A percentile compares a stretch with the other conserved stretches of the same genome.
phyloP scores from a whole-genome alignment of 1,140 invertebrate genomes.

The Phthorimaea operculella region DNA sequence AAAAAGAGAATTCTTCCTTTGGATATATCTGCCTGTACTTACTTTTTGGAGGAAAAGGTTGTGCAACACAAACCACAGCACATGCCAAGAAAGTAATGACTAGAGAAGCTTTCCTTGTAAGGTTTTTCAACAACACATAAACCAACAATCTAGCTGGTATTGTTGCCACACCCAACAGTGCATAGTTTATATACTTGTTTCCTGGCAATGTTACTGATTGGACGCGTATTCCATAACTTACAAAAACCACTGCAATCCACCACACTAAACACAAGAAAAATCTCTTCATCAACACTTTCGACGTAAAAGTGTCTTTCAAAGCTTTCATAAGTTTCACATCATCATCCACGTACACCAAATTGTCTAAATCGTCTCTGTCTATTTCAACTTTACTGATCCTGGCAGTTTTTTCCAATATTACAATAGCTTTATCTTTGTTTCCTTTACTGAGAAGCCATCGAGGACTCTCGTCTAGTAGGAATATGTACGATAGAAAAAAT shows the following conservation, averaged over 20 bases:
- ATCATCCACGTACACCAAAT: neutral
- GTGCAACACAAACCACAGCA: constrained; percentile 6
- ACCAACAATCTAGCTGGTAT: constrained; percentile 73
- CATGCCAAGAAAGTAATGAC: constrained; percentile 1
- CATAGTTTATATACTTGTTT: constrained; percentile 72
- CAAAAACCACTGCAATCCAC: constrained; percentile 74
- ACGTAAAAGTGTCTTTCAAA: constrained; percentile 4
- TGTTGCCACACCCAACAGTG: constrained; percentile 70
- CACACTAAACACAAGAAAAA: constrained; percentile 70
- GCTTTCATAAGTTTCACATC: neutral
- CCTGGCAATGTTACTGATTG: constrained; percentile 77
- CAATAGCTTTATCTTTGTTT: constrained; percentile 8
- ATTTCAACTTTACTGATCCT: constrained; percentile 7
- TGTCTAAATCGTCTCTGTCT: constrained; percentile 2
- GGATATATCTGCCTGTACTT: no score
- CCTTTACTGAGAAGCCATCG: constrained; percentile 73
- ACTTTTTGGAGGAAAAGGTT: constrained; percentile 11
- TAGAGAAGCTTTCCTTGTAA: constrained; percentile 4
- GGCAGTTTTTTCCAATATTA: constrained; percentile 5
- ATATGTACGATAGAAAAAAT: constrained; percentile 8
- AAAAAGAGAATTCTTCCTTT: no score
- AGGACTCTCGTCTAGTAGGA: constrained; percentile 12
- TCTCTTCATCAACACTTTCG: constrained; percentile 9
- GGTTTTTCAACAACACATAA: constrained; percentile 8
- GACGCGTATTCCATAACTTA: constrained; percentile 80